These are phyloP conservation scores for Buphagus erythrorhynchus DNA, from an alignment of 2,797 vertebrate species.

Conservation along the genomic window DNA sequence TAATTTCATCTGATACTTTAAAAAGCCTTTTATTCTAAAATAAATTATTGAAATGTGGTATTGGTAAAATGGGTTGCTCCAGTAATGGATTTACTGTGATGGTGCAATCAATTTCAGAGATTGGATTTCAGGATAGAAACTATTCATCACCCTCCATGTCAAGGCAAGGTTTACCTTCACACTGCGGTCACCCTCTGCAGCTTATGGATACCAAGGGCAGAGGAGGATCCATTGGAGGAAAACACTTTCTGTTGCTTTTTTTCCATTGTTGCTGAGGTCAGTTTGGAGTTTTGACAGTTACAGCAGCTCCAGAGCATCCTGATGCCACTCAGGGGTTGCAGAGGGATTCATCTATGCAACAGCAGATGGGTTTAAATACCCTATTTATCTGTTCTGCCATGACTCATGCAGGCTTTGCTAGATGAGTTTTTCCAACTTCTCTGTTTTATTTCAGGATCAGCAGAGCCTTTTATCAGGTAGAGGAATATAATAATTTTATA, in stretches of 20 bases:
- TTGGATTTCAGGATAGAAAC: conserved; percentile 70
- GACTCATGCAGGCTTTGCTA: neutral
- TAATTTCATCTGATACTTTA: conserved; percentile 72
- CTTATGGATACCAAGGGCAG: neutral
- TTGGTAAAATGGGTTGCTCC: conserved; percentile 49
- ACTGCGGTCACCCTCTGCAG: conserved; percentile 22
- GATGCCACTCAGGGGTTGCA: neutral
- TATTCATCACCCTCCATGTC: conserved; percentile 65
- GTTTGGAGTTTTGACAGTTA: neutral
- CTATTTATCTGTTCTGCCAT: accelerated
- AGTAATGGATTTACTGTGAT: conserved; percentile 69
- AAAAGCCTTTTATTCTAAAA: conserved; percentile 71
- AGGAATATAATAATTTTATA: too few species aligned
- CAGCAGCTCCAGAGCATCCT: neutral
- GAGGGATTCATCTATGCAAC: neutral
- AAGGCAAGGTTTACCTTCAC: conserved; percentile 43
- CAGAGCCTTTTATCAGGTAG: neutral
- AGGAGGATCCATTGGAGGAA: neutral
- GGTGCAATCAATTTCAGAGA: conserved; percentile 69
- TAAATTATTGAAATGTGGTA: conserved; percentile 70
- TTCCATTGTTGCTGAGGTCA: neutral
- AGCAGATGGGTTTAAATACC: neutral
- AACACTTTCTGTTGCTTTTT: neutral
- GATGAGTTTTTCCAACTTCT: neutral
- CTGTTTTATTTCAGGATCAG: neutral